Percentiles rank a stretch among this genome's conserved stretches.
phyloP scores from a whole-genome alignment of 2,113 vertebrate genomes.

The Mesitornis unicolor region DNA sequence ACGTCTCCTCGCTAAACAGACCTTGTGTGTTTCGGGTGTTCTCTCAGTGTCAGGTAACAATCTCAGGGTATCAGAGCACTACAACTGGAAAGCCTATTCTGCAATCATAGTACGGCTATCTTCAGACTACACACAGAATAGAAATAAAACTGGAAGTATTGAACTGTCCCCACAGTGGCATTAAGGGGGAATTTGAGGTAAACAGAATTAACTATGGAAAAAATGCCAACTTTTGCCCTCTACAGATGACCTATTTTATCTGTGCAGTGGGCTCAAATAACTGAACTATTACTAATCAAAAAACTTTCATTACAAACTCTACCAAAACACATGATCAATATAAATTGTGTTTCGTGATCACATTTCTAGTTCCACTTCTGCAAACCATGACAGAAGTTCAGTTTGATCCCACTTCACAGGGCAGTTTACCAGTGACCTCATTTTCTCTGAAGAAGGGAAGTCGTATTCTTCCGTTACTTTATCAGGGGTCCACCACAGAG shows the following conservation, averaged over 20 bases:
- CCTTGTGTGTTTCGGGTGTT: too few relatives aligned
- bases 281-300: background rate
- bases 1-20: too few relatives aligned
- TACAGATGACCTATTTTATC: background rate
- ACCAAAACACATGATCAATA: background rate
- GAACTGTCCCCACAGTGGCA: background rate
- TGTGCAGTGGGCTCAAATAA: background rate
- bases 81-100: background rate
- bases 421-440: rapidly evolving
- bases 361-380: background rate
- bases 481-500: rapidly evolving
- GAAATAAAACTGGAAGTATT: background rate
- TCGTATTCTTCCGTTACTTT: background rate
- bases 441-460: background rate
- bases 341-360: background rate
- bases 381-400: background rate
- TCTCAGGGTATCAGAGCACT: background rate
- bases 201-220: background rate
- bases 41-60: too few relatives aligned
- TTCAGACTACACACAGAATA: background rate
- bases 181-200: background rate
- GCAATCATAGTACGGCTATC: background rate
- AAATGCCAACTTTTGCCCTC: background rate
- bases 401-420: too few relatives aligned
- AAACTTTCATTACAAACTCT: background rate